Base-by-base conservation (phyloP, 2,113 vertebrate genomes). In the Hippolais icterina region DNA sequence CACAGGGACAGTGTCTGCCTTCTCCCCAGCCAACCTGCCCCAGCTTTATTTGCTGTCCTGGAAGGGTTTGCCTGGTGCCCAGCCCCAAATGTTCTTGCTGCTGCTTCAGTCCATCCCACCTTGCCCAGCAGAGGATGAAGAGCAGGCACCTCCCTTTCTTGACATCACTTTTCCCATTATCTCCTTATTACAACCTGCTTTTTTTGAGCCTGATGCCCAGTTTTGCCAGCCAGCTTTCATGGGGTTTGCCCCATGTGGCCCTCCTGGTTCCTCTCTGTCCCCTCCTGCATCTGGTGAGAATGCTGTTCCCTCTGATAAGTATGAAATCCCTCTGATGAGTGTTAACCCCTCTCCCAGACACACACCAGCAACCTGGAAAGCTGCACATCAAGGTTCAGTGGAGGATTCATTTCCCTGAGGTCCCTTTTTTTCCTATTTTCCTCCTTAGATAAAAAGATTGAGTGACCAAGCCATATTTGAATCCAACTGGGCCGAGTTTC, bases 391-490 rank as follows among this genome's bases (percentile, higher is more conserved):
- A 54, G 25, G 29, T 31, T 81, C 2, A 0, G 29, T 33, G 33
- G n/a, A 95, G 53, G 59, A 70, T 84, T 86, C 41, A 41, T 52
- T 94, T 91, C 89, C 71, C 46, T 53, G 29, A 50, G 44, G 37
- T 77, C 15, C 29, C 37, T 46, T 66, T 79, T 69, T 61, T 35
- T 27, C 21, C 61, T 71, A 2, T 83, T 87, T 76, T 72, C 17
- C 49, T 94, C 54, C 47, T 63, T 21, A 75, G 44, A 56, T 61
- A 77, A 71, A 84, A 92, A 46, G 61, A 90, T 3, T 49, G 59
- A 88, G 44, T 88, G 82, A 61, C 81, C 19, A 20, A 71, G 89
- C 70, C 72, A 69, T 64, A 27, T 29, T 23, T 17, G 66, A 90
- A 78, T 81, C 44, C 77, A 74, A 9, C 66, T 28, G 56, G 41